phyloP scores from a whole-genome alignment of 2,113 vertebrate genomes.

The Varanus salvator region DNA sequence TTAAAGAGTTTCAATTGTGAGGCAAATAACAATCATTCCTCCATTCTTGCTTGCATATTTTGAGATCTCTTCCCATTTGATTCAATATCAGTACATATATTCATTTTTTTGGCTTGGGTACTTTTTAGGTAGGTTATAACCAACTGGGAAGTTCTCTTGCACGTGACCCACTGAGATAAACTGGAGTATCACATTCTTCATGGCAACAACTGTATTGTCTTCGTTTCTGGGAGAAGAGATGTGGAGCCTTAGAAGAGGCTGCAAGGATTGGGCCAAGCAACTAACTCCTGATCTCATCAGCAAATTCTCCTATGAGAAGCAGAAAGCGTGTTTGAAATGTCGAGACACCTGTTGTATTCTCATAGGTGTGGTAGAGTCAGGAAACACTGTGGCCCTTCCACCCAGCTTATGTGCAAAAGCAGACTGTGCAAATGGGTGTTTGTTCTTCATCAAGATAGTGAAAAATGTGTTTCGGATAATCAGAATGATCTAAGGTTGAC shows the following conservation, averaged over 20 bases:
- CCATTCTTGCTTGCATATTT: not conserved
- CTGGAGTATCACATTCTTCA: not conserved
- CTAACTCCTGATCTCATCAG: not conserved
- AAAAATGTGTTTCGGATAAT: not conserved
- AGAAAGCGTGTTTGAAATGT: not conserved
- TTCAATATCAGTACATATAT: not conserved
- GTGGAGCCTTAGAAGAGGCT: too few species aligned
- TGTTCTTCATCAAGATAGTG: not conserved
- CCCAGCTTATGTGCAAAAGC: not conserved
- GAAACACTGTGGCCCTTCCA: not conserved
- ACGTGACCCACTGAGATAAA: not conserved
- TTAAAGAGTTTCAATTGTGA: constrained; percentile 25
- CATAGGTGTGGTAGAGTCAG: not conserved
- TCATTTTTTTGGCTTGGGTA: not conserved
- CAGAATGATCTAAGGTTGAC: not conserved
- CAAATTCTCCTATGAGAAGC: not conserved
- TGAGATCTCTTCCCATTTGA: not conserved
- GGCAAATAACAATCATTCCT: constrained; percentile 7
- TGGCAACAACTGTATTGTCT: not conserved
- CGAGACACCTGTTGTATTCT: not conserved
- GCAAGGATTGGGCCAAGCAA: not conserved
- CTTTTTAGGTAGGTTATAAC: not conserved
- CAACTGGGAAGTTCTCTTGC: not conserved
- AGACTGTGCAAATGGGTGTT: not conserved
- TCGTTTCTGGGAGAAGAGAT: not conserved